phyloP scores from a whole-genome alignment of 2,797 vertebrate species.

The Serranus cabrilla region DNA sequence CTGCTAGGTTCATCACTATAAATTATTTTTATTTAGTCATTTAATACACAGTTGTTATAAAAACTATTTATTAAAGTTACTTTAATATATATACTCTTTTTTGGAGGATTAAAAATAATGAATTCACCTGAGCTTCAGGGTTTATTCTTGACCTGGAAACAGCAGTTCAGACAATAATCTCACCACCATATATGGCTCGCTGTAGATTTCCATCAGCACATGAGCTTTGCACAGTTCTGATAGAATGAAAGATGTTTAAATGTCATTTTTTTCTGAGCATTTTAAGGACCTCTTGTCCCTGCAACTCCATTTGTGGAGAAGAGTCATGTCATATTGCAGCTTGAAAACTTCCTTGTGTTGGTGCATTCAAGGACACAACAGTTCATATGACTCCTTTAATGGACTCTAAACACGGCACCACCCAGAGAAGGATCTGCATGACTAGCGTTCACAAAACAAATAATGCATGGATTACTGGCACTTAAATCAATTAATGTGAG shows the following conservation, averaged over 20 bases:
- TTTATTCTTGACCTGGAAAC: not conserved
- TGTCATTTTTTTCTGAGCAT: too few relatives aligned
- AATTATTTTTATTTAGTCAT: not conserved
- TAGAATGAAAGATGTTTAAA: too few relatives aligned
- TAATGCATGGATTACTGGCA: not conserved
- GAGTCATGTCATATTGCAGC: not conserved
- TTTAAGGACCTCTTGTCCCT: not conserved
- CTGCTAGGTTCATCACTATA: not conserved
- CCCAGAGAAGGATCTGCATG: not conserved
- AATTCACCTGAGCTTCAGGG: not conserved
- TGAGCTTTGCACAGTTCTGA: too few relatives aligned
- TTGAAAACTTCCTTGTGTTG: not conserved
- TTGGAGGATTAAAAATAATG: too few relatives aligned
- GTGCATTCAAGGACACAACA: constrained; percentile 15
- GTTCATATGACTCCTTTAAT: constrained; percentile 18
- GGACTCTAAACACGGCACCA: not conserved
- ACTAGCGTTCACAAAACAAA: constrained; percentile 1
- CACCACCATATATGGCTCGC: not conserved
- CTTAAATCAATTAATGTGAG: not conserved
- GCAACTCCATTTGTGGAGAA: not conserved
- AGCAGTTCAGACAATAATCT: not conserved
- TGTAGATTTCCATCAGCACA: too few relatives aligned
- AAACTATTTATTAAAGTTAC: not conserved
- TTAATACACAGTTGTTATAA: not conserved
- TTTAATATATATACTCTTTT: not conserved